Evolutionary conservation across 2,797 vertebrate genomes (phyloP).

Genomic region (Thaleichthys pacificus): DNA sequence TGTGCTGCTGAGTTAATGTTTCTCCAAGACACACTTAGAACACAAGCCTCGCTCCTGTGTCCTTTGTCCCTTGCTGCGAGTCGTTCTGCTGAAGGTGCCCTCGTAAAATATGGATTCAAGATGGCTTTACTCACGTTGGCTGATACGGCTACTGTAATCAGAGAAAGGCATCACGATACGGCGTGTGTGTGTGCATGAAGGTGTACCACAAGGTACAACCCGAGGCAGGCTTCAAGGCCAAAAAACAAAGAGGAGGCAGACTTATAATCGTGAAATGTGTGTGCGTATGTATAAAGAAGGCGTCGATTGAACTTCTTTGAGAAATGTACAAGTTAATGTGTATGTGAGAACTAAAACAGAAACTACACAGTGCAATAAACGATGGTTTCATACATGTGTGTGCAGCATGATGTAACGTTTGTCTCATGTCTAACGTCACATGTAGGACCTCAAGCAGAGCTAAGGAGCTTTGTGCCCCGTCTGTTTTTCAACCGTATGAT

Average conservation of each 20-base stretch:
- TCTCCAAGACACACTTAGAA: not conserved
- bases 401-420: slow-evolving; percentile 16
- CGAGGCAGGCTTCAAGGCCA: slow-evolving; percentile 54
- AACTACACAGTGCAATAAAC: not conserved
- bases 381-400: slow-evolving; percentile 9
- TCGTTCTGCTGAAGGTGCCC: not conserved
- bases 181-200: slow-evolving; percentile 55
- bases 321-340: not conserved
- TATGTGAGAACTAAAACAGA: not conserved
- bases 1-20: not conserved
- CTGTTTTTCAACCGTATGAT: slow-evolving; percentile 55
- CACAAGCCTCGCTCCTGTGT: not conserved
- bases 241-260: not conserved
- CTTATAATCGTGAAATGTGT: not conserved
- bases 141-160: slow-evolving; percentile 53
- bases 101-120: slow-evolving; percentile 20
- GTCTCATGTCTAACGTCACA: slow-evolving; percentile 39
- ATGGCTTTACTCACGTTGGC: slow-evolving; percentile 15
- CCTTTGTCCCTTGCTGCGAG: not conserved
- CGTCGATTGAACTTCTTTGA: slow-evolving; percentile 27
- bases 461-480: slow-evolving; percentile 53
- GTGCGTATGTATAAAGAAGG: slow-evolving; percentile 17
- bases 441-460: slow-evolving; percentile 34
- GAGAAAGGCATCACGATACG: slow-evolving; percentile 6
- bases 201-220: slow-evolving; percentile 57